Conservation (phyloP, 2,113 vertebrate species). For the Illadopsis cleaveri region DNA sequence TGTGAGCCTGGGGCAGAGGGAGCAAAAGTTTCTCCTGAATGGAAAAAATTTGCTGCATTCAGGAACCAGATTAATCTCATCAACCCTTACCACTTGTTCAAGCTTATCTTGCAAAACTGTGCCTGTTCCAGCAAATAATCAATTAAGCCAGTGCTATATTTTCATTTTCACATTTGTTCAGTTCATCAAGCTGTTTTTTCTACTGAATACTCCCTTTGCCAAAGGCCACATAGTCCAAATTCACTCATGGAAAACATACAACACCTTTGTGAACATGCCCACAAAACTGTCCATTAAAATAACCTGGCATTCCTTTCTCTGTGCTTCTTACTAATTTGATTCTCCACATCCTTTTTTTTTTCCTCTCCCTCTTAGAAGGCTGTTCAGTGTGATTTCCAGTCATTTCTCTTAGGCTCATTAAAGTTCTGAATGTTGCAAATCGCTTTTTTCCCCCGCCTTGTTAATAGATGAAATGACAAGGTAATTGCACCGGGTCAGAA, state of each 20-base stretch:
- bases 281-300: neutral
- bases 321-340: neutral
- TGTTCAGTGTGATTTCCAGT: constrained; percentile 37
- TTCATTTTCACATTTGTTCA: neutral
- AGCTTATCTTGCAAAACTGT: neutral
- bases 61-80: neutral
- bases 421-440: neutral
- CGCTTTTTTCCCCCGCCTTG: neutral
- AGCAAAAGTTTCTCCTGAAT: neutral
- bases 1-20: neutral
- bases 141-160: neutral
- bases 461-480: neutral
- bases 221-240: constrained; percentile 38
- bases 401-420: constrained; percentile 55
- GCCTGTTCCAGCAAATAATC: neutral
- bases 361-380: neutral
- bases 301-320: constrained; percentile 2
- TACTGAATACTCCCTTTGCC: neutral
- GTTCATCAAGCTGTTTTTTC: neutral
- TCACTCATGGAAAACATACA: neutral
- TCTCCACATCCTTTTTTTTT: neutral
- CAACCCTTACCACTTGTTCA: neutral
- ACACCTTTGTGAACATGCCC: neutral
- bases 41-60: neutral
- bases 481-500: neutral